phyloP scores from a whole-genome alignment of 2,888 invertebrate genomes.

The Dryococelus australis region DNA sequence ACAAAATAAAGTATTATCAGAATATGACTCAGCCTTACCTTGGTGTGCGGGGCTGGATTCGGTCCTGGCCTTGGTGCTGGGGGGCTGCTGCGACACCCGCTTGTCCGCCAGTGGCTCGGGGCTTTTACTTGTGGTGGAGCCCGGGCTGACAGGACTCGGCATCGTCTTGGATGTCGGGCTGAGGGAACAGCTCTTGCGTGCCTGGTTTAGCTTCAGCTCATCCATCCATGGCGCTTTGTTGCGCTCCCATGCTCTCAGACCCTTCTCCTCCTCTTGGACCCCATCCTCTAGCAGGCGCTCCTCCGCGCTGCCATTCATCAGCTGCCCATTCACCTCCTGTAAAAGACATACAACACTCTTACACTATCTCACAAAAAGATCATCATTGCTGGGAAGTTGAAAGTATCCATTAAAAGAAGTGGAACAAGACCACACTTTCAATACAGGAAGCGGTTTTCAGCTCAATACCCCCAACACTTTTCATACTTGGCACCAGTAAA shows the following conservation, averaged over 20 bases:
- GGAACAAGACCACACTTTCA: too few relatives aligned
- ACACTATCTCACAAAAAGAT: too few relatives aligned
- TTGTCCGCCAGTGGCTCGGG: neutral
- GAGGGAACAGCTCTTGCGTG: slow-evolving; percentile 62
- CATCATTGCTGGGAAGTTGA: too few relatives aligned
- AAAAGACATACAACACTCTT: neutral
- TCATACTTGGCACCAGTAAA: too few relatives aligned
- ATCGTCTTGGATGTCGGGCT: slow-evolving; percentile 20
- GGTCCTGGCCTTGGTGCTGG: neutral
- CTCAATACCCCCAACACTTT: too few relatives aligned
- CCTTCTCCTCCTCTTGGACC: slow-evolving; percentile 60
- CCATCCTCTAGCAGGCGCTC: slow-evolving; percentile 43
- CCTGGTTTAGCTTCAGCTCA: slow-evolving; percentile 80
- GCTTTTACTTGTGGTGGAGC: neutral
- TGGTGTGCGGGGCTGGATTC: neutral
- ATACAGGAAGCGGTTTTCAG: too few relatives aligned
- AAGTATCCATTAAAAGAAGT: too few relatives aligned
- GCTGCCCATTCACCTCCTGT: slow-evolving; percentile 19
- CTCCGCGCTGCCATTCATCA: slow-evolving; percentile 41
- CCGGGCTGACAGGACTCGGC: slow-evolving; percentile 9
- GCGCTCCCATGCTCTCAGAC: slow-evolving; percentile 59
- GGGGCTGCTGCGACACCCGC: slow-evolving; percentile 1
- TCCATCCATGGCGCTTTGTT: slow-evolving; percentile 82
- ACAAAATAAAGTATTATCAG: too few relatives aligned
- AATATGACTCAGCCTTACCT: neutral